Percentiles rank a stretch among this genome's conserved stretches.
Conservation (phyloP, 2,888 invertebrate species). For the Drosophila colorata region DNA sequence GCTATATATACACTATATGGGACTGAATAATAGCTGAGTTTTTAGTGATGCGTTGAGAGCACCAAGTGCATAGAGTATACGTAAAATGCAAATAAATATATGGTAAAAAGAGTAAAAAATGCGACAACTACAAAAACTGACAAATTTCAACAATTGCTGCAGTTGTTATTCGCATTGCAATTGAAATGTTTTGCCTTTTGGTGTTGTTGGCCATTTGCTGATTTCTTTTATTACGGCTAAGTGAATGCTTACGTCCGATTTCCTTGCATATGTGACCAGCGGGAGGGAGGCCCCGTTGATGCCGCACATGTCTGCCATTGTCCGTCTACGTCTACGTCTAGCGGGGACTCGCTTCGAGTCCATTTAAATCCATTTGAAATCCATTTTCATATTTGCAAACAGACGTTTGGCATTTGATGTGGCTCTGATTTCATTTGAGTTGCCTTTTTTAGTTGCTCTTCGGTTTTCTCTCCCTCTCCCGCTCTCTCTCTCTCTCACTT, state of each 20-base stretch:
- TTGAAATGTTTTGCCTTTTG: slow-evolving; percentile 63
- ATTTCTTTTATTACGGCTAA: slow-evolving; percentile 66
- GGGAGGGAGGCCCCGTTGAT: background rate
- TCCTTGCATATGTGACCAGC: slow-evolving; percentile 38
- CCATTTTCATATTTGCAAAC: slow-evolving; percentile 60
- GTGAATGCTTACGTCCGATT: slow-evolving; percentile 66
- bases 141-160: slow-evolving; percentile 33
- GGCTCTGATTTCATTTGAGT: slow-evolving; percentile 66
- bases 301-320: slow-evolving; percentile 17
- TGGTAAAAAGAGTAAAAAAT: slow-evolving; percentile 3
- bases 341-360: slow-evolving; percentile 7
- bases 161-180: slow-evolving; percentile 30
- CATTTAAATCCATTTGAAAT: slow-evolving; percentile 39
- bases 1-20: too few relatives aligned
- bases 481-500: too few relatives aligned
- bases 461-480: too few relatives aligned
- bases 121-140: slow-evolving; percentile 19
- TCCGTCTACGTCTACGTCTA: slow-evolving; percentile 5
- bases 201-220: slow-evolving; percentile 44
- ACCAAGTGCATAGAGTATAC: background rate
- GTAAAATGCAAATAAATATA: slow-evolving; percentile 2
- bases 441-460: slow-evolving; percentile 27
- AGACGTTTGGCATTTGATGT: slow-evolving; percentile 56
- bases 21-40: too few relatives aligned
- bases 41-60: too few relatives aligned